Evolutionary conservation across 37 sponge, comb jelly and placozoan genomes (phyloP), one percentile per base, ranked within the genome.

Genomic region (Axinella damicornis): DNA sequence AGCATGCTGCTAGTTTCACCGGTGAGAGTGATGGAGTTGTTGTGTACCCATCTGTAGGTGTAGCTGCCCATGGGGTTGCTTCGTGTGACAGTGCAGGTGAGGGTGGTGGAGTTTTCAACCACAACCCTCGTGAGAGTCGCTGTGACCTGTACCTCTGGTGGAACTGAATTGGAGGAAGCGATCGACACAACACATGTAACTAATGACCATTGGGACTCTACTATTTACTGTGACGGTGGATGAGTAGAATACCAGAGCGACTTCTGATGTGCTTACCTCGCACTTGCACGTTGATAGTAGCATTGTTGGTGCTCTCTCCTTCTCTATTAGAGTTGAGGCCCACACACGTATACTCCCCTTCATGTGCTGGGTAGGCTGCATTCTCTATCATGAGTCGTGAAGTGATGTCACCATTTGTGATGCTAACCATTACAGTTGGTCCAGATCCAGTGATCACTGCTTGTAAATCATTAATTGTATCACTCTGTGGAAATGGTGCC

Each of bases 261-360:
- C 46, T 9, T 46, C 4, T 46, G 9, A 46, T 46, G 9, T 9
- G 6, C 46, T 9, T 9, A 46, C 46, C 80, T 54, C 52, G 31
- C 1, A 79, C 82, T 81, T 88, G 82, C 60, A 88, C 81, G 19
- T 75, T 88, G 71, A 88, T 76, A 1, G 28, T 70, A 16, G 76
- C 88, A 69, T 35, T 76, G 64, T 71, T 52, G 39, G 53, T 79
- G 80, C 2, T 57, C 11, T 30, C 32, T 2, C 18, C 46, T 46
- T 4, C 46, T 46, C 46, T 46, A 5, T 75, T 20, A 2, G 66
- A 46, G 68, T 83, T 83, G 53, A 21, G 21, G 24, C 61, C 71
- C 32, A 57, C 34, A 53, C 83, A 83, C 15, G 37, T 59, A 64
- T 83, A 83, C 53, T 61, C 64, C 57, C 83, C 83, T 62, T 62